Evolutionary conservation across 92 coral and sea anemone genomes (phyloP).

Genomic region (Plumapathes pennacea): DNA sequence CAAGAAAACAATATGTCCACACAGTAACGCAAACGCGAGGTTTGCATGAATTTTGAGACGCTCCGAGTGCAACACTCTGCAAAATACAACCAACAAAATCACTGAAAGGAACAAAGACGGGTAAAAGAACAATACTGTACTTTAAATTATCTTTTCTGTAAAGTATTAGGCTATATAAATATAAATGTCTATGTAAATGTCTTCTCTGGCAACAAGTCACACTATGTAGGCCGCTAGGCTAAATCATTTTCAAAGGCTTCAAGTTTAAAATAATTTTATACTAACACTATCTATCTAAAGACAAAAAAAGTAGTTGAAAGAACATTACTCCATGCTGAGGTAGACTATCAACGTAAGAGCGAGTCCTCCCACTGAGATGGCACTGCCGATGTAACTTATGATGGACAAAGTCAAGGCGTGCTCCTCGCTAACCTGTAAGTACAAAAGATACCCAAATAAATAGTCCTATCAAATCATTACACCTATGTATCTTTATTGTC

Average conservation of each 20-base stretch:
- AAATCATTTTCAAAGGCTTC: no score
- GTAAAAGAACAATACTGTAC: no score
- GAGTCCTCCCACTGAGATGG: constrained; percentile 46
- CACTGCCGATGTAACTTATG: constrained; percentile 72
- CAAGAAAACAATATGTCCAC: constrained; percentile 64
- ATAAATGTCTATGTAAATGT: no score
- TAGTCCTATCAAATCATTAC: no score
- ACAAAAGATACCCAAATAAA: no score
- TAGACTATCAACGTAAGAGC: constrained; percentile 37
- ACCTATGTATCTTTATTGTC: no score
- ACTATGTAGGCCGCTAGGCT: no score
- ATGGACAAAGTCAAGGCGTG: constrained; percentile 42
- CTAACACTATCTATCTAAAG: constrained; percentile 28
- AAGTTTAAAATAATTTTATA: constrained; percentile 63
- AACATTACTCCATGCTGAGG: constrained; percentile 54
- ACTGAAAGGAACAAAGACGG: background rate
- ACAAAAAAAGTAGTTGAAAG: background rate
- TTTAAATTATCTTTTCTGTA: no score
- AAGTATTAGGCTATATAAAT: no score
- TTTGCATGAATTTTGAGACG: constrained; percentile 74
- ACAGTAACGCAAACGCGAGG: constrained; percentile 53
- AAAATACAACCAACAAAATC: background rate
- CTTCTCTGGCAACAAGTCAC: no score
- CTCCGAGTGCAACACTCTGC: constrained; percentile 60
- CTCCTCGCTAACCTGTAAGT: constrained; percentile 34